Evolutionary conservation across 2,797 vertebrate species (phyloP).

Genomic region (Premnoplex brunnescens): DNA sequence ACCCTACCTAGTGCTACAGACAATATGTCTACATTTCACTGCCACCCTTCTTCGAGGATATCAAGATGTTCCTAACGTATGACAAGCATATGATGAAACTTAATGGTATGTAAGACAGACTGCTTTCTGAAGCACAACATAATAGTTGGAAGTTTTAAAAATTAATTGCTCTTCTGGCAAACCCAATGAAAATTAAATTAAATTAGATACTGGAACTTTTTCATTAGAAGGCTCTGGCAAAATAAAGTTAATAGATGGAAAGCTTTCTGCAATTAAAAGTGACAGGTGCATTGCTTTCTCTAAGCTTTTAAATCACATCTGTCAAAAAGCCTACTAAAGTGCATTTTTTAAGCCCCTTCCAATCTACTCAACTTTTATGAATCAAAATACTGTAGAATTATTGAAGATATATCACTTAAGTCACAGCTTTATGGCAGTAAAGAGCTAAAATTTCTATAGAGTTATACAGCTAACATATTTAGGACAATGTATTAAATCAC

Average conservation of each 20-base stretch:
- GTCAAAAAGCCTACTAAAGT: constrained; percentile 60
- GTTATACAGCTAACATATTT: neutral
- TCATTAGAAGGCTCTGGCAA: constrained; percentile 74
- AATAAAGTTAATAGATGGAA: constrained; percentile 69
- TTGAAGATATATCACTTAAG: constrained; percentile 6
- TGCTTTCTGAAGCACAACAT: constrained; percentile 63
- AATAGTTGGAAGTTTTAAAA: constrained; percentile 66
- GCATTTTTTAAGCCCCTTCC: constrained; percentile 64
- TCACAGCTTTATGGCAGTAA: neutral
- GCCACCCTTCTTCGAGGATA: constrained; percentile 66
- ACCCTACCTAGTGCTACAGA: constrained; percentile 26
- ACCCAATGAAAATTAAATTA: constrained; percentile 69
- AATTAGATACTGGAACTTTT: constrained; percentile 75
- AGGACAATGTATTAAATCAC: constrained; percentile 15
- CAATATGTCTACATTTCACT: constrained; percentile 32
- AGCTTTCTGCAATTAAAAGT: constrained; percentile 69
- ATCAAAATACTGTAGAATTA: constrained; percentile 27
- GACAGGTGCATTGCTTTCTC: constrained; percentile 62
- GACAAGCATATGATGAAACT: constrained; percentile 66
- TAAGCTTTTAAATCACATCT: constrained; percentile 65
- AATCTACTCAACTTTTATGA: constrained; percentile 53
- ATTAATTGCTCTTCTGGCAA: constrained; percentile 79
- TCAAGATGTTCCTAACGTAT: constrained; percentile 72
- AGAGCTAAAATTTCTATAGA: neutral
- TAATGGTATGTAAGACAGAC: constrained; percentile 58